Conservation (phyloP, 2,113 vertebrate genomes). For the Austrofundulus limnaeus region DNA sequence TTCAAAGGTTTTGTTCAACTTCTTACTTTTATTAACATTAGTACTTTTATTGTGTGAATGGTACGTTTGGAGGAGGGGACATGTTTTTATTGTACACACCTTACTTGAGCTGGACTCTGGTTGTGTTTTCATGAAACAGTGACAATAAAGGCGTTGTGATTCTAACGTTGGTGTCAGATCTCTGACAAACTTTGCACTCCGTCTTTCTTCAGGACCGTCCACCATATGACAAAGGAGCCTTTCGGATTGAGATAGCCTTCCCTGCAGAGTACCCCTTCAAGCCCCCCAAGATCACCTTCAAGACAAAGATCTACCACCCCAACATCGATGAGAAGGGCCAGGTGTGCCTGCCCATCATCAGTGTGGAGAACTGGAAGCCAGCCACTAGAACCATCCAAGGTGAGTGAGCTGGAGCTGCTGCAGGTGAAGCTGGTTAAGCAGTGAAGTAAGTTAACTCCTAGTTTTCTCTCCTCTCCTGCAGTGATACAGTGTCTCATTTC, state of each 20-base stretch:
- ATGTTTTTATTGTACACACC: too few relatives aligned
- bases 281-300: constrained; percentile 97
- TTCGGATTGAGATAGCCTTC: constrained; percentile 96
- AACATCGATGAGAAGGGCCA: constrained; percentile 99
- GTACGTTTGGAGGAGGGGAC: too few relatives aligned
- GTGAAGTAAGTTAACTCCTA: not conserved
- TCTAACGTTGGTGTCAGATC: too few relatives aligned
- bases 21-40: too few relatives aligned
- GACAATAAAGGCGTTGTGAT: too few relatives aligned
- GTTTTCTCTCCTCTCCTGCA: constrained; percentile 42
- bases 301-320: constrained; percentile 99
- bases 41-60: too few relatives aligned
- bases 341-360: constrained; percentile 96
- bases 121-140: too few relatives aligned
- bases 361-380: constrained; percentile 98
- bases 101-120: too few relatives aligned
- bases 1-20: too few relatives aligned
- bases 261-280: constrained; percentile 98
- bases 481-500: constrained; percentile 93
- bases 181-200: too few relatives aligned
- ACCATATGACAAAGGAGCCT: constrained; percentile 97
- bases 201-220: constrained; percentile 82
- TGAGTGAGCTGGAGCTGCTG: constrained; percentile 51
- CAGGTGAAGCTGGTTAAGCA: too few relatives aligned
- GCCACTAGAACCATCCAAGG: constrained; percentile 95